Base-by-base conservation (phyloP, 2,888 invertebrate genomes). In the Acronicta alni region DNA sequence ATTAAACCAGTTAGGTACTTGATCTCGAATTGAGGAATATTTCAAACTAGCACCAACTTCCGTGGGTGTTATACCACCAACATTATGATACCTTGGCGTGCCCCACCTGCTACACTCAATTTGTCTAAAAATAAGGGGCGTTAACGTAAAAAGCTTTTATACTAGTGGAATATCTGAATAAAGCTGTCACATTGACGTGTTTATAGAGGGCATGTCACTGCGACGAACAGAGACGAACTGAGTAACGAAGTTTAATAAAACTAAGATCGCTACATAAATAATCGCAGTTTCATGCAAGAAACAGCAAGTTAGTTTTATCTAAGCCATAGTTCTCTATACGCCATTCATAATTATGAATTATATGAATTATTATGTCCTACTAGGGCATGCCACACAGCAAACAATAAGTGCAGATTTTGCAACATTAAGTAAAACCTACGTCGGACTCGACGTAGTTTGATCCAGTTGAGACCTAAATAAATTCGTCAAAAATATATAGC, bases 101-200 rank as follows among this genome's bases (percentile, higher is more conserved):
- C 43, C 39, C 54, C 72, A 80, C 81, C 81, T 81, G 81, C 65
- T 69, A 58, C 67, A 65, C 57, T 79, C 76, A 79, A 77, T 67
- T 68, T 41, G 41, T 71, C 68, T 70, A 71, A 77, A 81, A 72
- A 79, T 75, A 79, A 67, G 49, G 53, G 45, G 46, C 60, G 47
- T 64, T 58, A 37, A 49, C 60, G 52, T 72, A 59, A 65, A 71
- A 66, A 63, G 77, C 78, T 79, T 80, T 70, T 75, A 74, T 73
- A 69, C 72, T 75, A 77, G 67, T 70, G 61, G 58, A 61, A 69
- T 67, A 68, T 61, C 61, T 58, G 43, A 59, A 72, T 83, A 81
- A 81, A 83, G 73, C 72, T 81, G 84, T 82, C 83, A 57, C 56
- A 32, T 30, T 57, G 72, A 59, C 58, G 68, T 74, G 77, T 80